Percentiles rank a stretch among this genome's conserved stretches.
Conservation (phyloP, 1,140 invertebrate species). For the Bombus cullumanus region DNA sequence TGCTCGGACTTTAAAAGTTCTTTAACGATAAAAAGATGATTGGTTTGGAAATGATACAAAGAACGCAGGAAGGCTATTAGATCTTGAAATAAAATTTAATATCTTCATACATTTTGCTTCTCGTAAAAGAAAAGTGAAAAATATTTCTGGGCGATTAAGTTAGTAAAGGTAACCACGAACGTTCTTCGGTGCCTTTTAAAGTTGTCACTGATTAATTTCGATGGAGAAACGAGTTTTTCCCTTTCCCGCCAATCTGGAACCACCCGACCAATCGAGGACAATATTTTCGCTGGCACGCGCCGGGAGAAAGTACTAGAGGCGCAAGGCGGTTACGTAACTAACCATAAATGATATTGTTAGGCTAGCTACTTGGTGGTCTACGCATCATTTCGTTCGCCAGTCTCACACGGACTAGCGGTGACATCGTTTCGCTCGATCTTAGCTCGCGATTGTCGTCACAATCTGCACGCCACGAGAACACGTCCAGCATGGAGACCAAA, state of each 20-base stretch:
- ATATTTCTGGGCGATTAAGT: background rate
- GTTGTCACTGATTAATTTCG: background rate
- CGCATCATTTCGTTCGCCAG: slow-evolving; percentile 68
- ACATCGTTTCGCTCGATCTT: slow-evolving; percentile 43
- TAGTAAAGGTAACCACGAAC: background rate
- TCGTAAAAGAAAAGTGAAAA: background rate
- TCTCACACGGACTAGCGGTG: slow-evolving; percentile 54
- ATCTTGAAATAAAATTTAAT: too few species aligned
- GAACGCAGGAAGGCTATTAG: too few species aligned
- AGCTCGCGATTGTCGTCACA: background rate
- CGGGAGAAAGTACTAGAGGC: slow-evolving; percentile 78
- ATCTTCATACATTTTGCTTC: too few species aligned
- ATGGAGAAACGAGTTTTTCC: background rate
- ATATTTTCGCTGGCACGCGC: slow-evolving; percentile 69
- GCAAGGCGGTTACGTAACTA: slow-evolving; percentile 77
- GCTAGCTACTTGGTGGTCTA: slow-evolving; percentile 63
- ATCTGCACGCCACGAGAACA: background rate
- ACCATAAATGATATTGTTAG: slow-evolving; percentile 82
- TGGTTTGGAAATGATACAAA: too few species aligned
- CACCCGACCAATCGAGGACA: slow-evolving; percentile 63
- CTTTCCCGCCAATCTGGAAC: slow-evolving; percentile 18
- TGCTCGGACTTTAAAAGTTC: too few species aligned
- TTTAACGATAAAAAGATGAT: too few species aligned
- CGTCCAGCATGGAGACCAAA: slow-evolving; percentile 45
- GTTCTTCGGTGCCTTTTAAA: background rate